Conservation (phyloP, 2,797 vertebrate genomes). For the Lepilemur ruficaudatus region DNA sequence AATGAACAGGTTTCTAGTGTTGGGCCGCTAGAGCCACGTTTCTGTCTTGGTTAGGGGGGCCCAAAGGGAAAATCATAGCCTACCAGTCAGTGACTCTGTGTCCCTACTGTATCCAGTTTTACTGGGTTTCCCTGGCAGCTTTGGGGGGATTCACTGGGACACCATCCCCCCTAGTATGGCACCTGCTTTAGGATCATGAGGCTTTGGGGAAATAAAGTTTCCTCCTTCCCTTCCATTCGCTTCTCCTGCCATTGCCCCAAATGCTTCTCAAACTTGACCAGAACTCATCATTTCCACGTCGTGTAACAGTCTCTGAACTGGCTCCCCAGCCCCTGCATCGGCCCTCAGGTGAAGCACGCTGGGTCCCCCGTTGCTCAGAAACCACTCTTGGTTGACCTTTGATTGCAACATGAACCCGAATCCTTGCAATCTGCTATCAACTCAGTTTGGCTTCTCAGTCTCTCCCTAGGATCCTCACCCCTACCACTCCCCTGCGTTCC, state of each 20-base stretch:
- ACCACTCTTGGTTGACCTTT: not conserved
- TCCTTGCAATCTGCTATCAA: not conserved
- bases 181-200: not conserved
- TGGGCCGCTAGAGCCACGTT: not conserved
- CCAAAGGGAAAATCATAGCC: not conserved
- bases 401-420: not conserved
- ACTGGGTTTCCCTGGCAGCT: not conserved
- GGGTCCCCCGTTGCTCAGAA: not conserved
- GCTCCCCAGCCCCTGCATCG: not conserved
- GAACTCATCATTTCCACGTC: not conserved
- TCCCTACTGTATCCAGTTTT: not conserved
- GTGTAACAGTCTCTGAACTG: not conserved
- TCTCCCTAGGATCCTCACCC: not conserved
- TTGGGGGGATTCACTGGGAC: not conserved
- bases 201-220: not conserved
- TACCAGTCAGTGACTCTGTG: not conserved
- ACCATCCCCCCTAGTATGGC: not conserved
- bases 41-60: not conserved
- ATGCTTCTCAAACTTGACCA: not conserved
- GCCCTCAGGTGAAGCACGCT: not conserved
- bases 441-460: not conserved
- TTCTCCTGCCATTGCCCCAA: not conserved
- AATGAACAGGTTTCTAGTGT: not conserved
- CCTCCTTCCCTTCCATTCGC: not conserved
- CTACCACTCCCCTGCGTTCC: too few relatives aligned